Conservation (phyloP, 2,113 vertebrate genomes). For the Mugil cephalus region DNA sequence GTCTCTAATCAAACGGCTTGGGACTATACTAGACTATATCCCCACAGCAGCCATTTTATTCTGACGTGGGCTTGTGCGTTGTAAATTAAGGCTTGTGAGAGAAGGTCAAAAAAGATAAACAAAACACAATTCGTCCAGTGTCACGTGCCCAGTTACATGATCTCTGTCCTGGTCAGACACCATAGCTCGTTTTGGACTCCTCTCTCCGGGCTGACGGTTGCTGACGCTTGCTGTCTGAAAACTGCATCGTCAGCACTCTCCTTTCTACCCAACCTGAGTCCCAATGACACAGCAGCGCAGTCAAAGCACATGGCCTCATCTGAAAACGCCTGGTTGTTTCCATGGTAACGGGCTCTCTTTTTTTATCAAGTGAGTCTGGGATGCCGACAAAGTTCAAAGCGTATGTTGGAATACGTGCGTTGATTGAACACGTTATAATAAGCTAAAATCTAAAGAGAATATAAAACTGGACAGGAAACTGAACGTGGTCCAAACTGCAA, state of each 20-base stretch:
- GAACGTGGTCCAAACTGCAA: too few species aligned
- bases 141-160: neutral
- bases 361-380: neutral
- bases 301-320: conserved; percentile 11
- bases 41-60: too few species aligned
- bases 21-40: too few species aligned
- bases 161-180: conserved; percentile 16
- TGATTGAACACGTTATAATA: too few species aligned
- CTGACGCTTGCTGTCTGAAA: conserved; percentile 49
- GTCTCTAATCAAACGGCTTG: too few species aligned
- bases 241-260: conserved; percentile 33
- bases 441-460: too few species aligned
- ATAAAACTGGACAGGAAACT: too few species aligned
- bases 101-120: too few species aligned
- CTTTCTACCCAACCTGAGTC: conserved; percentile 20
- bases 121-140: too few species aligned
- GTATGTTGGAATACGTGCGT: neutral
- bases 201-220: conserved; percentile 38
- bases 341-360: neutral
- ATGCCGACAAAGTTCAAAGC: neutral
- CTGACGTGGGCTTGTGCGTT: too few species aligned
- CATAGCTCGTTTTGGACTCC: conserved; percentile 32
- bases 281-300: conserved; percentile 60
- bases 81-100: too few species aligned
- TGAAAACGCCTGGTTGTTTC: conserved; percentile 36